Percentiles rank a stretch among this genome's conserved stretches.
Conservation (phyloP, 2,113 vertebrate genomes). For the Tapirus terrestris region DNA sequence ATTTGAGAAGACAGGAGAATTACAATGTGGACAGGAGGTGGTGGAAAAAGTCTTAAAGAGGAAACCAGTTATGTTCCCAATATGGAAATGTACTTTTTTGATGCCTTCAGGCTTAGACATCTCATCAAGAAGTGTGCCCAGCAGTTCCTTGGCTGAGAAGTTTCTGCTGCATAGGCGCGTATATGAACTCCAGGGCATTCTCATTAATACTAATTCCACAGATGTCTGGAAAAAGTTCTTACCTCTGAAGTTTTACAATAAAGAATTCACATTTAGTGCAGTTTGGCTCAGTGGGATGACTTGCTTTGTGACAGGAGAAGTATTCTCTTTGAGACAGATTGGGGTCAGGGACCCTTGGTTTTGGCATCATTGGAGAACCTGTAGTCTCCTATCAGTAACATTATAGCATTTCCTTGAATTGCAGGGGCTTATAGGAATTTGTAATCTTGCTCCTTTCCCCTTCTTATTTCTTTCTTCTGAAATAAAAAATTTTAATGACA, state of each 20-base stretch:
- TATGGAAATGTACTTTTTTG: conserved; percentile 79
- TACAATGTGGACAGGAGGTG: conserved; percentile 73
- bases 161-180: conserved; percentile 47
- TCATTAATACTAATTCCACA: conserved; percentile 78
- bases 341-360: conserved; percentile 64
- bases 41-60: conserved; percentile 66
- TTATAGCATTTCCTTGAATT: conserved; percentile 22
- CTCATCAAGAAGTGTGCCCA: conserved; percentile 75
- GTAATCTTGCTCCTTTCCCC: conserved; percentile 31
- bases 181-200: conserved; percentile 74
- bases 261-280: conserved; percentile 70
- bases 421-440: not conserved
- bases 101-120: conserved; percentile 78
- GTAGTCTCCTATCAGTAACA: conserved; percentile 18
- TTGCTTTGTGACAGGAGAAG: conserved; percentile 56
- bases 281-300: conserved; percentile 48
- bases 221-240: conserved; percentile 74
- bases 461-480: conserved; percentile 41
- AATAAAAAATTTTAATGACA: conserved; percentile 46
- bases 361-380: conserved; percentile 20
- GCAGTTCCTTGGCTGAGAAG: conserved; percentile 66
- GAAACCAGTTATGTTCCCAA: conserved; percentile 70
- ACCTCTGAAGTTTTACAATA: conserved; percentile 67
- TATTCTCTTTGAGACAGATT: conserved; percentile 68
- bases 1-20: conserved; percentile 75